These are phyloP conservation scores for Nannospalax galili DNA, from an alignment of 2,113 vertebrate species.

Conservation along the genomic window DNA sequence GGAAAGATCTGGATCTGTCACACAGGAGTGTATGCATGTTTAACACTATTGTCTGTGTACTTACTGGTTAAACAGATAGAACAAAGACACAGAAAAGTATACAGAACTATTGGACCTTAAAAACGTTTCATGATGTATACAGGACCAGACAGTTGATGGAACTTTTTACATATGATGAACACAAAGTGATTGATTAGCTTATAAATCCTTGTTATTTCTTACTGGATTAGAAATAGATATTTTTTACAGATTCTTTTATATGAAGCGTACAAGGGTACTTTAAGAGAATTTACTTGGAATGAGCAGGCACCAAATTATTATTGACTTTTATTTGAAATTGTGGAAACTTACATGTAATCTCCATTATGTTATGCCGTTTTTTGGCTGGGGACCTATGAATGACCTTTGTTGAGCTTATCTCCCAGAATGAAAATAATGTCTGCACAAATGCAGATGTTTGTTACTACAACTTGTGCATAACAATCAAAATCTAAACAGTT, in stretches of 20 bases:
- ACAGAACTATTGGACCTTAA: background rate
- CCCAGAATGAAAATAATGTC: too few species aligned
- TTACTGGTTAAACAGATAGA: background rate
- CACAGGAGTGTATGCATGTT: background rate
- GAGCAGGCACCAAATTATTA: too few species aligned
- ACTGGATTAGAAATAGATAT: background rate
- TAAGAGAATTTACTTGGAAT: too few species aligned
- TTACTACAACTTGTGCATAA: too few species aligned
- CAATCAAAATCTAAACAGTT: too few species aligned
- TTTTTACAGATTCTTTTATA: background rate
- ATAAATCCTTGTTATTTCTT: conserved; percentile 55
- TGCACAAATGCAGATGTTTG: too few species aligned
- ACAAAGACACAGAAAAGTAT: background rate
- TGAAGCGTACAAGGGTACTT: too few species aligned
- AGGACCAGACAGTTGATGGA: background rate
- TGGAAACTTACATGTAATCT: too few species aligned
- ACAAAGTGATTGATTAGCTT: conserved; percentile 39
- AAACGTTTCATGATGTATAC: background rate
- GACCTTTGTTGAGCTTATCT: too few species aligned
- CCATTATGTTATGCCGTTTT: too few species aligned
- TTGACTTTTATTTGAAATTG: too few species aligned
- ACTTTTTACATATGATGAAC: background rate
- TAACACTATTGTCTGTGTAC: background rate
- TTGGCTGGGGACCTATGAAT: too few species aligned
- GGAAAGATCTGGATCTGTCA: background rate